Base-by-base conservation (phyloP, 2,888 invertebrate genomes). In the Lacanobia wlatinum region DNA sequence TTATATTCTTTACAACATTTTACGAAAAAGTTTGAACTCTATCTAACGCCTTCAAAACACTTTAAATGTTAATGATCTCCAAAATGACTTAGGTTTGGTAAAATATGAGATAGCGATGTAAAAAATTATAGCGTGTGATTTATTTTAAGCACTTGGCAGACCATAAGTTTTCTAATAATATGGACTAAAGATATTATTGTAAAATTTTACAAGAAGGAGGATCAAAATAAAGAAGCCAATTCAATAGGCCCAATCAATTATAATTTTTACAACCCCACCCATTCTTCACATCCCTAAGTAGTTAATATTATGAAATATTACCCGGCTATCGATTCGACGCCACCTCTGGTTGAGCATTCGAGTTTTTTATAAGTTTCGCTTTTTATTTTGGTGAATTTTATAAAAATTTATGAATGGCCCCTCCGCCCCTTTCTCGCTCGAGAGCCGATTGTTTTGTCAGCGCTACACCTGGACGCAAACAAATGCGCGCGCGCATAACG, bases 381-480 rank as follows among this genome's bases (percentile, higher is more conserved):
- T 93, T 92, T 93, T 91, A 90, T 94, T 95, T 95, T 90, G 87
- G 89, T 91, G 89, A 88, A 93, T 89, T 94, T 95, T 93, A 90
- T 92, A 93, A 91, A 89, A 92, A 89, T 85, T 87, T 94, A 92
- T 95, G 94, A 95, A 95, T 94, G 92, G 91, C 88, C 89, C 90
- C 94, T 91, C 94, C 95, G 94, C 94, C 94, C 94, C 90, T 90
- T 94, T 94, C 90, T 90, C 92, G 90, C 90, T 89, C 91, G 90
- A 94, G 92, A 90, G 92, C 89, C 93, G 94, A 96, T 96, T 96
- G 96, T 96, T 96, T 96, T 96, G 96, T 96, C 95, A 95, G 94
- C 87, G 89, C 90, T 93, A 95, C 96, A 96, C 96, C 95, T 96
- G 96, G 96, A 94, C 88, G 89, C 92, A 92, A 93, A 95, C 94